Conservation (phyloP, 2,113 vertebrate genomes). For the Tursiops truncatus region DNA sequence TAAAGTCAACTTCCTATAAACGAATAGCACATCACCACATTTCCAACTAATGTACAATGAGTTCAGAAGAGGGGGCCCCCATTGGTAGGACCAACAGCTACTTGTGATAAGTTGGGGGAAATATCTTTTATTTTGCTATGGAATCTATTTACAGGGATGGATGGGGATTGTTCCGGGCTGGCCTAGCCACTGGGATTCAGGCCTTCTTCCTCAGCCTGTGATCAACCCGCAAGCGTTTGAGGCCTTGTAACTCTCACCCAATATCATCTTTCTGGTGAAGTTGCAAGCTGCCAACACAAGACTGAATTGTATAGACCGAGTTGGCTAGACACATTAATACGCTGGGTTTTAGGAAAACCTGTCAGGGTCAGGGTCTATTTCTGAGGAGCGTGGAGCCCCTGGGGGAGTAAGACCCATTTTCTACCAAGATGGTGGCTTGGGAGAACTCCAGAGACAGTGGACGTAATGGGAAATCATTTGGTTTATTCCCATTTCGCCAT, state of each 20-base stretch:
- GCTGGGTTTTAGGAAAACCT: not conserved
- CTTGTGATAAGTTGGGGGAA: conserved; percentile 80
- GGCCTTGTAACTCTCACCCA: not conserved
- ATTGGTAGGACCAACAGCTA: conserved; percentile 83
- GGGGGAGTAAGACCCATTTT: not conserved
- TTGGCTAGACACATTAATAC: not conserved
- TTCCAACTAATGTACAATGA: conserved; percentile 89
- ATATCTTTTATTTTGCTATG: conserved; percentile 67
- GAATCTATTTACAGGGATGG: conserved; percentile 87
- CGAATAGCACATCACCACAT: conserved; percentile 88
- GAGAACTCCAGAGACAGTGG: not conserved
- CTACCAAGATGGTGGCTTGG: conserved; percentile 4
- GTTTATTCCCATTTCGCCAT: not conserved
- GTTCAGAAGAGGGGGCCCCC: conserved; percentile 80
- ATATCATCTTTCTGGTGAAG: not conserved
- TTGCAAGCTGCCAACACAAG: not conserved
- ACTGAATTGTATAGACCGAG: not conserved
- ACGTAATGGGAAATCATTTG: not conserved
- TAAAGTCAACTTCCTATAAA: conserved; percentile 88
- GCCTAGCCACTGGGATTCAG: not conserved
- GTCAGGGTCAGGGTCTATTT: not conserved
- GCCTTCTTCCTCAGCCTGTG: conserved; percentile 12
- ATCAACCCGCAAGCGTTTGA: not conserved
- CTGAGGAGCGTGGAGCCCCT: not conserved
- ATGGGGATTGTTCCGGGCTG: not conserved